Conservation (phyloP, 1,140 invertebrate species). For the Sweltsa coloradensis region DNA sequence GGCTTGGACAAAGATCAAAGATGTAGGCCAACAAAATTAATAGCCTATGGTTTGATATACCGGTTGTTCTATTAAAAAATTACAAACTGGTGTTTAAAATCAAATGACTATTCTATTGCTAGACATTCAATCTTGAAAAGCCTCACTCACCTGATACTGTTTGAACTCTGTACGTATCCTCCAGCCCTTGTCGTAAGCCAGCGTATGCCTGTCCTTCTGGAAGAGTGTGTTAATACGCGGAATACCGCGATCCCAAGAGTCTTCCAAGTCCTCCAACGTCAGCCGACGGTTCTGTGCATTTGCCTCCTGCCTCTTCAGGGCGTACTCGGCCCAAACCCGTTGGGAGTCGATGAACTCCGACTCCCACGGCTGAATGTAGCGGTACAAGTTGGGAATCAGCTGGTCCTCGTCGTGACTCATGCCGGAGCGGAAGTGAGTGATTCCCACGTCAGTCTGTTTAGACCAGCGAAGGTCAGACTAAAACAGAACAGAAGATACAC, state of each 20-base stretch:
- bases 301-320: constrained; percentile 95
- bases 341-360: constrained; percentile 99
- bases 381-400: constrained; percentile 98
- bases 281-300: constrained; percentile 96
- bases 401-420: constrained; percentile 99
- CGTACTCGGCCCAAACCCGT: constrained; percentile 99
- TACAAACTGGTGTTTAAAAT: too few species aligned
- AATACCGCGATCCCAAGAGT: constrained; percentile 98
- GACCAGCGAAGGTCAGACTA: constrained; percentile 89
- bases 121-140: too few species aligned
- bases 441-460: constrained; percentile 98
- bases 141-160: constrained; percentile 86
- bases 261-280: constrained; percentile 98
- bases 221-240: constrained; percentile 98
- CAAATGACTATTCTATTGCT: too few species aligned
- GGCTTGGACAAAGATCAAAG: too few species aligned
- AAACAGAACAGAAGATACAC: constrained; percentile 19
- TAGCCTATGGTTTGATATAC: too few species aligned
- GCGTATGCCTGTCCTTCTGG: constrained; percentile 97
- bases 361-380: constrained; percentile 99
- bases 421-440: constrained; percentile 98
- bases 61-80: too few species aligned
- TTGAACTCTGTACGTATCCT: constrained; percentile 98
- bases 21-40: too few species aligned
- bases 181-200: constrained; percentile 99